These are phyloP conservation scores for Halocynthia aurantium DNA, from an alignment of 23 tunicate genomes.

Conservation along the genomic window DNA sequence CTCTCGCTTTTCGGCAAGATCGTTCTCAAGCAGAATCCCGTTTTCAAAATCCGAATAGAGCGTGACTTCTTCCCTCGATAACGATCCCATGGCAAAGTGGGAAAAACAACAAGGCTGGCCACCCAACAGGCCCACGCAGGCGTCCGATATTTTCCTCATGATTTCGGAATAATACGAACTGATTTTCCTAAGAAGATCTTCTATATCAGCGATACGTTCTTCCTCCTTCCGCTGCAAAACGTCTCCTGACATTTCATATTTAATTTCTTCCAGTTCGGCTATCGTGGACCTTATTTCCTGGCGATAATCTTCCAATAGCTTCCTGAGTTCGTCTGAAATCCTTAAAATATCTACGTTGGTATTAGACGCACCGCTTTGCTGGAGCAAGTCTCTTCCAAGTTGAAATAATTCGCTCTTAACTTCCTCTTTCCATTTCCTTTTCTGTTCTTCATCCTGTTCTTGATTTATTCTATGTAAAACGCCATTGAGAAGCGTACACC, in stretches of 20 bases:
- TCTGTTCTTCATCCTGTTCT: background rate
- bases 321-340: too few species aligned
- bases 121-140: conserved; percentile 29
- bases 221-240: background rate
- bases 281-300: too few species aligned
- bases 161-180: conserved; percentile 9
- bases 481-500: conserved; percentile 12
- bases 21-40: conserved; percentile 23
- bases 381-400: too few species aligned
- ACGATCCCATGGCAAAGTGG: conserved; percentile 46
- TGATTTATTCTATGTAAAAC: background rate
- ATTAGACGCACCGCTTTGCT: too few species aligned
- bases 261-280: background rate
- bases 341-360: too few species aligned
- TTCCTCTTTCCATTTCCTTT: background rate
- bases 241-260: background rate
- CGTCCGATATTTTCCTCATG: conserved; percentile 21
- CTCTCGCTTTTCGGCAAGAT: background rate
- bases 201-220: background rate
- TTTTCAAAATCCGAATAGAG: conserved; percentile 59
- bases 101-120: conserved; percentile 31
- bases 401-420: background rate
- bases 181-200: background rate
- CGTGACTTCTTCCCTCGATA: conserved; percentile 43
- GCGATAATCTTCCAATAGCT: too few species aligned